Evolutionary conservation across 2,113 vertebrate species (phyloP), one percentile per base, ranked within the genome.

Genomic region (Promerops cafer): DNA sequence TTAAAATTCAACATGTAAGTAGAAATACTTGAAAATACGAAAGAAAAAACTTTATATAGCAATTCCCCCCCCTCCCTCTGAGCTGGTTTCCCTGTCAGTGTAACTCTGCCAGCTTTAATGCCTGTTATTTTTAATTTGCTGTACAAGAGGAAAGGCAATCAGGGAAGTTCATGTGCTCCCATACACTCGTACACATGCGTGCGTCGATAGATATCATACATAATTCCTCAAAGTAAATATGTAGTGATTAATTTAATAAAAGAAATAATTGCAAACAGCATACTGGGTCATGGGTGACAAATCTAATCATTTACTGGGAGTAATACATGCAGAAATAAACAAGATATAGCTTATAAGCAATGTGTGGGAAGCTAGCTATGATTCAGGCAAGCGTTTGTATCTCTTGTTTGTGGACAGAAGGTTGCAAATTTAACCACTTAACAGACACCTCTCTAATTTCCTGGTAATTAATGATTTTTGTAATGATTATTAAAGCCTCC

Each of bases 241-340:
- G 65, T 63, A 81, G 88, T 82, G 90, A 93, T 95, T 95, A 96
- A 96, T 95, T 96, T 94, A 85, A 94, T 95, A 93, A 63, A 86
- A 96, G 93, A 96, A 92, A 94, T 97, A 97, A 96, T 96, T 96
- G 90, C 94, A 84, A 96, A 87, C 96, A 97, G 92, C 94, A 92
- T 96, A 92, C 28, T 31, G 92, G 94, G 94, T 94, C 93, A 95
- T 75, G 90, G 92, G 96, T 96, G 90, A 96, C 90, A 96, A 96
- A 93, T 96, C 90, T 95, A 94, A 95, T 96, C 47, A 92, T 75
- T 94, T 95, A 87, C 85, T 75, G 86, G 68, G 85, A 81, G 81
- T 83, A 97, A 96, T 96, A 56, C 89, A 84, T 95, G 92, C 64
- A 89, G 94, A 90, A 95, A 97, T 96, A 97, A 97, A 96, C 92